Base-by-base conservation (phyloP, 2,888 invertebrate species). In the Thereva nobilitata region DNA sequence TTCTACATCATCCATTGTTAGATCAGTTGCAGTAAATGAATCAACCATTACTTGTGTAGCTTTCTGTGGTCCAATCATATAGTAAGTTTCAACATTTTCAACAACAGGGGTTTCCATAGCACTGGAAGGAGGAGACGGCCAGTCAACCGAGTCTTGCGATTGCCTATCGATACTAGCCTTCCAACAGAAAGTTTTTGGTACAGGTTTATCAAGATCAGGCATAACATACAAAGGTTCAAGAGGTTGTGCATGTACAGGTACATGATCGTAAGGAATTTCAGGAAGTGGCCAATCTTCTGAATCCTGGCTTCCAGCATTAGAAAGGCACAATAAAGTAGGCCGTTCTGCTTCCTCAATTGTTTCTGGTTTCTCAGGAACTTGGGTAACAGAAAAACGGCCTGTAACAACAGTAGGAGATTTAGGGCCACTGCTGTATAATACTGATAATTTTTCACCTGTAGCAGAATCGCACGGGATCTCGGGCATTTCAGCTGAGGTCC, bases 401-500 rank as follows among this genome's bases (percentile, higher is more conserved):
- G 78, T 78, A 49, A 80, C 77, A 57, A 80, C 77, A 6, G 77
- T 76, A 47, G 84, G 83, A 3, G 80, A 76, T 50, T 84, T 85
- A 57, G 83, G 84, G 72, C 83, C 85, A 45, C 83, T 82, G 66
- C 86, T 86, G 12, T 59, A 59, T 81, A 84, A 82, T 77, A 84
- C 83, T 54, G 85, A 83, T 54, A 85, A 83, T 68, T 86, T 86
- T 53, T 82, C 81, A 1, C 79, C 79, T 3, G 80, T 79, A 3
- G 85, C 83, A 67, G 88, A 86, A 76, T 92, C 92, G 70, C 92
- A 91, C 0, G 91, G 92, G 72, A 92, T 88, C 73, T 92, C 92
- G 0, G 92, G 92, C 86, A 92, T 89, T 82, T 92, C 92, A 0
- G 92, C 91, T 0, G 92, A 92, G 2, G 92, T 92, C 72, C 92